Percentiles rank a stretch among this genome's conserved stretches.
Conservation (phyloP, 2,113 vertebrate species). For the Recurvirostra avosetta region DNA sequence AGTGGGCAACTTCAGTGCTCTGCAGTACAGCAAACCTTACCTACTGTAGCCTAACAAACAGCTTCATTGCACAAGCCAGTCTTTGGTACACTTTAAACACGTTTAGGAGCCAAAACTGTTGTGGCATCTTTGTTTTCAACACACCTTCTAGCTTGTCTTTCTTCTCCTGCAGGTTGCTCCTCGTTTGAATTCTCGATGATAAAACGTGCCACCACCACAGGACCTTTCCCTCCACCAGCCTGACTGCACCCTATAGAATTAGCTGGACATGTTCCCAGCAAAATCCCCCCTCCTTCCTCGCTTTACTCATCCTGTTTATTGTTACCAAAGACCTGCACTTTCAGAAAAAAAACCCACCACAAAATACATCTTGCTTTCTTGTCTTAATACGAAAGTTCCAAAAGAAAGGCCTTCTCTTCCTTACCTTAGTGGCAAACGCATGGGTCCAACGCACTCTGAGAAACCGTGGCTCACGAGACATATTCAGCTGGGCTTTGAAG, state of each 20-base stretch:
- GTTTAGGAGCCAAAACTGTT: background rate
- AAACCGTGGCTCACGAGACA: background rate
- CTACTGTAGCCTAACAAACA: accelerated
- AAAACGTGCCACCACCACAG: background rate
- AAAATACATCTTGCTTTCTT: constrained; percentile 12
- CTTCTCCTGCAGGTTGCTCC: constrained; percentile 85
- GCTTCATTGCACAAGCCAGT: background rate
- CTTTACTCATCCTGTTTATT: constrained; percentile 46
- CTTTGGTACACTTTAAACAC: accelerated
- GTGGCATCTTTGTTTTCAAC: background rate
- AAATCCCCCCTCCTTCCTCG: background rate
- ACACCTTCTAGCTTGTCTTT: background rate
- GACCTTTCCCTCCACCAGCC: constrained; percentile 48
- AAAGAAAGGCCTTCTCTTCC: constrained; percentile 13
- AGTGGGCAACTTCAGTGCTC: background rate
- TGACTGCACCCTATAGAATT: background rate
- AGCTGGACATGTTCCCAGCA: background rate
- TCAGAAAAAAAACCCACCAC: constrained; percentile 46
- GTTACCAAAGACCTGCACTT: constrained; percentile 83
- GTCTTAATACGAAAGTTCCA: background rate
- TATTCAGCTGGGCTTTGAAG: background rate
- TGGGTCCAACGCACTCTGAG: background rate
- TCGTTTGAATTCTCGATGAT: constrained; percentile 97
- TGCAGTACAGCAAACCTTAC: accelerated
- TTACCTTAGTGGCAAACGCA: background rate